A percentile compares a stretch with the other conserved stretches of the same genome.
Evolutionary conservation across 2,113 vertebrate species (phyloP).

Genomic region (Harpagus bidentatus): DNA sequence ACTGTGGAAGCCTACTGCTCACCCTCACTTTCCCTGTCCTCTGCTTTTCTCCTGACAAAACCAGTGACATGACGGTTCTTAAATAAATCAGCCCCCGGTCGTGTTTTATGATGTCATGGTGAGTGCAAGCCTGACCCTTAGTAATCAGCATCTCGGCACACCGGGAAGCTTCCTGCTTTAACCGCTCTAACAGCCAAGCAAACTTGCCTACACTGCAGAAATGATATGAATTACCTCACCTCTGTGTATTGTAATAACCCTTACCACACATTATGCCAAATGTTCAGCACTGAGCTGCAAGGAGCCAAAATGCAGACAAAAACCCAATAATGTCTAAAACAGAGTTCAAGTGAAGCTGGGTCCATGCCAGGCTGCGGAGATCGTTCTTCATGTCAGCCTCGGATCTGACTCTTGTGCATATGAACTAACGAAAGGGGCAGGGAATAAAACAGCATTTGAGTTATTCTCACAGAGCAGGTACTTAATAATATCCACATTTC

Average conservation of each 20-base stretch:
- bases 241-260: slow-evolving; percentile 65
- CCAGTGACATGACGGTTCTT: slow-evolving; percentile 37
- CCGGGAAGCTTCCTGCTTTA: slow-evolving; percentile 56
- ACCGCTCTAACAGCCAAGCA: background rate
- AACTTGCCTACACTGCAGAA: slow-evolving; percentile 67
- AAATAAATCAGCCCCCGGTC: slow-evolving; percentile 22
- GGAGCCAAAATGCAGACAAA: slow-evolving; percentile 44
- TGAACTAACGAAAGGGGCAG: slow-evolving; percentile 31
- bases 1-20: background rate
- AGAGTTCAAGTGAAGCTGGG: slow-evolving; percentile 55
- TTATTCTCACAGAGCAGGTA: slow-evolving; percentile 61
- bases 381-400: slow-evolving; percentile 50
- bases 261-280: slow-evolving; percentile 67
- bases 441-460: slow-evolving; percentile 51
- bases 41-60: slow-evolving; percentile 11
- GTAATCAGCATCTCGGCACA: slow-evolving; percentile 59
- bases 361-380: slow-evolving; percentile 39
- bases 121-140: slow-evolving; percentile 51
- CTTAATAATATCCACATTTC: slow-evolving; percentile 67
- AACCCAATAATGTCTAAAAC: slow-evolving; percentile 63
- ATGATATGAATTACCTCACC: slow-evolving; percentile 70
- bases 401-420: slow-evolving; percentile 44
- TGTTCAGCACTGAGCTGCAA: slow-evolving; percentile 29
- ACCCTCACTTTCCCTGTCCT: background rate
- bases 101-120: slow-evolving; percentile 61